Conservation (phyloP, 2,113 vertebrate species). For the Empidonax alnorum region DNA sequence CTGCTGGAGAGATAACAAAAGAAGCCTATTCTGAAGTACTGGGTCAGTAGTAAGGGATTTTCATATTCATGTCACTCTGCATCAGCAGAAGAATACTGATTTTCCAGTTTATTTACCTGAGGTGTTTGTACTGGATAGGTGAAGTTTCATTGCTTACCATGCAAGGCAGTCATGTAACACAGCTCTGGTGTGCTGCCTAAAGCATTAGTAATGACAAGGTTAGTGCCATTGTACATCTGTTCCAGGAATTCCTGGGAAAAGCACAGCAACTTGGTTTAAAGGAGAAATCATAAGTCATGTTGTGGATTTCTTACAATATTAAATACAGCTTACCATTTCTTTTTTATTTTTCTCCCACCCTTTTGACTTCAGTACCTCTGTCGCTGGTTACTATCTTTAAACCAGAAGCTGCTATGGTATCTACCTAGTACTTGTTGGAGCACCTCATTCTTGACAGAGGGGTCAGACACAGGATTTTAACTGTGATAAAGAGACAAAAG, state of each 20-base stretch:
- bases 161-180: background rate
- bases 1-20: background rate
- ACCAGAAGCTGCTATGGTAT: background rate
- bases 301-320: background rate
- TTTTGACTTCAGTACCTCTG: background rate
- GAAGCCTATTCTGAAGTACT: background rate
- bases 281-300: background rate
- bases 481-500: background rate
- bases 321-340: background rate
- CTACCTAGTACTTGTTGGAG: background rate
- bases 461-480: background rate
- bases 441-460: background rate
- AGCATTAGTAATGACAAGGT: background rate
- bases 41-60: background rate
- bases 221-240: background rate
- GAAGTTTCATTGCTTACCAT: background rate
- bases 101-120: background rate
- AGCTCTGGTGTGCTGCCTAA: background rate
- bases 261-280: background rate
- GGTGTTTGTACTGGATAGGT: background rate
- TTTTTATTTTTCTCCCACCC: background rate
- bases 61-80: background rate
- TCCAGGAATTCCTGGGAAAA: background rate
- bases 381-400: background rate
- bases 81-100: background rate